phyloP scores from a whole-genome alignment of 1,140 invertebrate genomes.

The Eupeodes corollae region DNA sequence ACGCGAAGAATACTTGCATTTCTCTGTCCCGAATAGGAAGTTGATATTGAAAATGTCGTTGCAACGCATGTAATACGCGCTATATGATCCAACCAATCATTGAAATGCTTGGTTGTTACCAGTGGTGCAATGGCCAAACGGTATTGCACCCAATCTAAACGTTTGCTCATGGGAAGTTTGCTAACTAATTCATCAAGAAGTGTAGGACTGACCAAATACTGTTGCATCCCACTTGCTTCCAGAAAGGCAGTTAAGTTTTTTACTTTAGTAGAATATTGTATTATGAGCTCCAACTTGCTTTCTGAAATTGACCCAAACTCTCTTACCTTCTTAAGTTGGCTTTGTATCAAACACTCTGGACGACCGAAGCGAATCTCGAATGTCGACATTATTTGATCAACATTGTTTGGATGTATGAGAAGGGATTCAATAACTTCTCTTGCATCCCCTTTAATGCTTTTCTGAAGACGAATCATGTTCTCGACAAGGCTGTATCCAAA shows the following conservation, averaged over 20 bases:
- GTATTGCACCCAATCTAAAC: background rate
- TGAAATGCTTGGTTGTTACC: background rate
- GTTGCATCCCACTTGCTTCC: background rate
- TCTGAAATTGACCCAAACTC: background rate
- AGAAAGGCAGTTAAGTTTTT: conserved; percentile 2
- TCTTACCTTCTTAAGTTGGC: background rate
- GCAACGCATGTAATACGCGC: background rate
- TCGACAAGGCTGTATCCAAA: background rate
- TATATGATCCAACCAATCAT: background rate
- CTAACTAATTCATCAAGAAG: background rate
- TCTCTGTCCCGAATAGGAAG: too few species aligned
- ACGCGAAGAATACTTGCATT: too few species aligned
- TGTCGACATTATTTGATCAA: background rate
- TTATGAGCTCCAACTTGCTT: background rate
- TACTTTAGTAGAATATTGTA: background rate
- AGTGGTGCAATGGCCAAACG: background rate
- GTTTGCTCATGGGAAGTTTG: background rate
- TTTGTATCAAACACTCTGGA: background rate
- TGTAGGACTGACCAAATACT: background rate
- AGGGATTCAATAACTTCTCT: conserved; percentile 2
- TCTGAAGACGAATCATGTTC: conserved; percentile 1
- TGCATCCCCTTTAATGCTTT: conserved; percentile 1
- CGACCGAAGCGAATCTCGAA: background rate
- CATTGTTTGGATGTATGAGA: conserved; percentile 3
- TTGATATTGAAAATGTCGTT: too few species aligned